Base-by-base conservation (phyloP, 2,797 vertebrate genomes). In the Coendou prehensilis region DNA sequence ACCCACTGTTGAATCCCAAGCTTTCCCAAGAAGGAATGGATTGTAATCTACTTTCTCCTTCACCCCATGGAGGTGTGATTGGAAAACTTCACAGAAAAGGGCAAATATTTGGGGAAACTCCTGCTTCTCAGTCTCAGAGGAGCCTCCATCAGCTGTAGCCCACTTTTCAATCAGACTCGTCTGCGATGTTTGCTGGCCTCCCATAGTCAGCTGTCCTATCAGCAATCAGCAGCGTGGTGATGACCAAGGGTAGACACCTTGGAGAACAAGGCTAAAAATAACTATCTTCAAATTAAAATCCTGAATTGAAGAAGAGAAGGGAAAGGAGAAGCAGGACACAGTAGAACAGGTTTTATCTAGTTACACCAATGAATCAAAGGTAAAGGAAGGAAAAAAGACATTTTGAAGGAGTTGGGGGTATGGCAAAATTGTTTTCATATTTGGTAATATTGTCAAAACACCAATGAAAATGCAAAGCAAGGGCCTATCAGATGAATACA, bases 211-310 rank as follows among this genome's bases (percentile, higher is more conserved):
- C 94, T 4, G 89, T 97, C 89, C 98, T 98, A 98, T 98, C 98
- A 97, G 98, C 97, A 98, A 98, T 98, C 98, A 98, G 94, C 97
- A 98, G 78, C 97, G 96, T 84, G 94, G 98, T 97, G 97, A 91
- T 98, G 98, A 97, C 94, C 93, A 89, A 98, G 97, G 96, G 91
- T 37, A 97, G 95, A 92, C 95, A 98, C 93, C 98, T 97, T 97
- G 92, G 97, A 98, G 97, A 97, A 96, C 85, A 80, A 91, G 81
- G 92, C 98, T 98, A 98, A 98, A 98, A 98, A 98, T 98, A 98
- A 96, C 95, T 97, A 97, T 98, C 98, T 98, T 97, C 98, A 98
- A 98, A 98, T 98, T 98, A 98, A 98, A 98, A 97, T 97, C 92
- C 95, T 97, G 96, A 98, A 94, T 94, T 90, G 82, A 80, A 86